Base-by-base conservation (phyloP, 2,797 vertebrate genomes). In the Decapterus maruadsi region DNA sequence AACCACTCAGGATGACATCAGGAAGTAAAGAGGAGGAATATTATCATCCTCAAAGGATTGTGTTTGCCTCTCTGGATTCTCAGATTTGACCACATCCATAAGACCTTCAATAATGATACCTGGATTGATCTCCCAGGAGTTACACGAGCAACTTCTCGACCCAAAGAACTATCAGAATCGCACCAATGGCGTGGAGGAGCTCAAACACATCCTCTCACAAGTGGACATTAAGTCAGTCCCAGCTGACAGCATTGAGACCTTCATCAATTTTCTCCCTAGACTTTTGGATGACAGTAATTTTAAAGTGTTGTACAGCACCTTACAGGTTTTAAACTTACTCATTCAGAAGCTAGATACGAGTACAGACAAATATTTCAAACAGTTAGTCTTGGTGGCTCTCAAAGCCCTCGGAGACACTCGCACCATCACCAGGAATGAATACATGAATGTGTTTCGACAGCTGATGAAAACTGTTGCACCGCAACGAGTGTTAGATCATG, bases 271-370 rank as follows among this genome's bases (percentile, higher is more conserved):
- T 67, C 91, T 97, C 42, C 90, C 90, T 12, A 90, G 67, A 16
- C 94, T 98, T 55, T 91, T 98, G 5, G 91, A 96, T 1, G 96
- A 97, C 87, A 95, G 94, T 77, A 97, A 97, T 92, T 98, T 98
- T 83, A 96, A 94, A 90, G 96, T 96, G 45, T 90, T 96, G 68
- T 94, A 95, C 2, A 95, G 97, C 57, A 95, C 96, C 0, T 90
- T 98, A 79, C 95, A 97, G 83, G 94, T 95, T 73, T 92, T 96
- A 31, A 95, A 95, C 51, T 63, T 97, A 66, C 91, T 97, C 31
- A 95, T 98, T 59, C 82, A 93, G 81, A 96, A 94, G 71, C 91
- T 99, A 53, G 96, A 93, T 17, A 68, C 77, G 6, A 92, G 78
- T 20, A 92, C 95, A 19, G 93, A 90, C 8, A 85, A 80, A 69